Evolutionary conservation across 2,888 invertebrate species (phyloP).

Genomic region (Anthrax anthrax): DNA sequence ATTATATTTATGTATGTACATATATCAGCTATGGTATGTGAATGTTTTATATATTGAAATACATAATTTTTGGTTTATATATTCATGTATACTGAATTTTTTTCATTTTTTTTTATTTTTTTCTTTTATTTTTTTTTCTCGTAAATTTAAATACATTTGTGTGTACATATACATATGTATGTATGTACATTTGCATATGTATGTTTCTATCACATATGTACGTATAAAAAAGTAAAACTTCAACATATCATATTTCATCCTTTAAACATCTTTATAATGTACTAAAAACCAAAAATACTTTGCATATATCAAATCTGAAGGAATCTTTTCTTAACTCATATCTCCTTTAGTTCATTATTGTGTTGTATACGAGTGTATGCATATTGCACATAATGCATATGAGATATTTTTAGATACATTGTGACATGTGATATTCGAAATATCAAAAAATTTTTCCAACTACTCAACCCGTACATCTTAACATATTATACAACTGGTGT

Average conservation of each 20-base stretch:
- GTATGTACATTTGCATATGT: no score
- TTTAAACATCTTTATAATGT: constrained; percentile 8
- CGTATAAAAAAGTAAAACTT: no score
- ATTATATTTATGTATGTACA: no score
- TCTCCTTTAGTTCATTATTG: neutral
- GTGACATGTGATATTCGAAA: constrained; percentile 8
- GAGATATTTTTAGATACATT: no score
- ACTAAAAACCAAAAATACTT: constrained; percentile 7
- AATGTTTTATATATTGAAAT: no score
- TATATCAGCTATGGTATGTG: no score
- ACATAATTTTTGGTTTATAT: neutral
- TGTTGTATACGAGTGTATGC: neutral
- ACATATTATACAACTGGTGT: no score
- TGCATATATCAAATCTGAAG: constrained; percentile 2
- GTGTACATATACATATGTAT: no score
- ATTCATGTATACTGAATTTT: neutral
- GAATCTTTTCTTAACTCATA: neutral
- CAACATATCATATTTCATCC: neutral
- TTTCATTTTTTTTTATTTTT: neutral
- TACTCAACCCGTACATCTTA: no score
- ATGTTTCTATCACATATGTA: neutral
- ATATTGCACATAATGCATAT: no score
- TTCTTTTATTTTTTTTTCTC: neutral
- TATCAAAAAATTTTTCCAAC: no score
- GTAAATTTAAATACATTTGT: no score